Percentiles rank a stretch among this genome's conserved stretches.
These are phyloP conservation scores for Elaphurus davidianus DNA, from an alignment of 2,113 vertebrate species.

Conservation along the genomic window DNA sequence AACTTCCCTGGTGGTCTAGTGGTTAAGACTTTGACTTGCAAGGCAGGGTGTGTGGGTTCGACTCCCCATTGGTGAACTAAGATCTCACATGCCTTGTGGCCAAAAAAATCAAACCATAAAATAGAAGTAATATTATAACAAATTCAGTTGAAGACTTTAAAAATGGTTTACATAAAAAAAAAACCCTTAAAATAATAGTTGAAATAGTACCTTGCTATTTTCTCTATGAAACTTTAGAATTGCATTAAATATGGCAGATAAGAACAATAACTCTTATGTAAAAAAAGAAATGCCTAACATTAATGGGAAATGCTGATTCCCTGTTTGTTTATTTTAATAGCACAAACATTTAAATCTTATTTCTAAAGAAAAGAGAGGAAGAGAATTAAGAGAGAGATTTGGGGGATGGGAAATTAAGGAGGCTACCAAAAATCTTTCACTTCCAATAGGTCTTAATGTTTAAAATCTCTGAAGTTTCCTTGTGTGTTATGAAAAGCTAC, in stretches of 20 bases:
- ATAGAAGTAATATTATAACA: neutral
- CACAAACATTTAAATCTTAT: slow-evolving; percentile 73
- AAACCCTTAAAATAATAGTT: neutral
- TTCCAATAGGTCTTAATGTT: slow-evolving; percentile 82
- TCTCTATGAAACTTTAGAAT: neutral
- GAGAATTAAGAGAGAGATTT: slow-evolving; percentile 24
- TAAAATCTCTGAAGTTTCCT: slow-evolving; percentile 85
- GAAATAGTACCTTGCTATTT: neutral
- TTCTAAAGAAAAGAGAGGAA: slow-evolving; percentile 62
- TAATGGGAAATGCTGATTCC: neutral
- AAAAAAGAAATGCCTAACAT: neutral
- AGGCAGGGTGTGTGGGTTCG: neutral
- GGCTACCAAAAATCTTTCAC: slow-evolving; percentile 72
- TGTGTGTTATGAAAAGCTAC: slow-evolving; percentile 83
- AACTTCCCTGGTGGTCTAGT: neutral
- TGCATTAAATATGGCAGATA: neutral
- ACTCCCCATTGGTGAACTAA: neutral
- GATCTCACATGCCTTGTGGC: neutral
- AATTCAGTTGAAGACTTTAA: neutral
- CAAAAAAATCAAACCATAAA: neutral
- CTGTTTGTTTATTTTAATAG: slow-evolving; percentile 58
- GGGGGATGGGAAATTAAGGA: neutral
- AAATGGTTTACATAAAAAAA: neutral
- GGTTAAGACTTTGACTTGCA: neutral
- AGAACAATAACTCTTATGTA: neutral